A percentile compares a stretch with the other conserved stretches of the same genome.
Evolutionary conservation across 2,888 invertebrate species (phyloP).

Genomic region (Myopa tessellatipennis): DNA sequence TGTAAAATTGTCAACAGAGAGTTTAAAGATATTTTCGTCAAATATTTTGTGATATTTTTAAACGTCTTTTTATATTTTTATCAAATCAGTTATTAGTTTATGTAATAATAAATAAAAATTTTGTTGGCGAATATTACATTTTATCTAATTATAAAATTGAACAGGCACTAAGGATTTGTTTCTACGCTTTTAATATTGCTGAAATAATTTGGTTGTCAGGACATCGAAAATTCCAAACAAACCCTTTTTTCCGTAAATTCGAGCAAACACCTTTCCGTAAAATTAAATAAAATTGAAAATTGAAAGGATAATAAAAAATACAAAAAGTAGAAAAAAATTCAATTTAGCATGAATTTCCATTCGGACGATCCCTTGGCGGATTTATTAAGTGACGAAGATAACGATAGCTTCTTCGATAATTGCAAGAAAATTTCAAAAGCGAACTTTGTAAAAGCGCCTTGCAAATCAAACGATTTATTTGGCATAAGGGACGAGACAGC

Average conservation of each 20-base stretch:
- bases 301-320: background rate
- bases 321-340: background rate
- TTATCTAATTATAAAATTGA: no score
- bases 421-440: conserved; percentile 24
- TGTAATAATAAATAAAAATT: background rate
- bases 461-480: conserved; percentile 65
- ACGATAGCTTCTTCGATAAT: conserved; percentile 77
- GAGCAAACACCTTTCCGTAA: background rate
- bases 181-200: background rate
- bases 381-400: conserved; percentile 75
- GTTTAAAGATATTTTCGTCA: conserved; percentile 21
- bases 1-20: conserved; percentile 5
- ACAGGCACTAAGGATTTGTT: background rate
- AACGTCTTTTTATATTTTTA: conserved; percentile 35
- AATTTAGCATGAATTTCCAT: conserved; percentile 38
- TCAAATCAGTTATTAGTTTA: background rate
- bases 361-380: conserved; percentile 59
- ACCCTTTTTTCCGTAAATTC: background rate
- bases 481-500: conserved; percentile 58
- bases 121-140: background rate
- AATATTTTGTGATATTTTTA: conserved; percentile 20
- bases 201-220: no score
- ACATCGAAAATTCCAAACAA: background rate
- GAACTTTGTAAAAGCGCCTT: conserved; percentile 49
- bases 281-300: background rate